Base-by-base conservation (phyloP, 2,888 invertebrate species). In the Campoplex capitator region DNA sequence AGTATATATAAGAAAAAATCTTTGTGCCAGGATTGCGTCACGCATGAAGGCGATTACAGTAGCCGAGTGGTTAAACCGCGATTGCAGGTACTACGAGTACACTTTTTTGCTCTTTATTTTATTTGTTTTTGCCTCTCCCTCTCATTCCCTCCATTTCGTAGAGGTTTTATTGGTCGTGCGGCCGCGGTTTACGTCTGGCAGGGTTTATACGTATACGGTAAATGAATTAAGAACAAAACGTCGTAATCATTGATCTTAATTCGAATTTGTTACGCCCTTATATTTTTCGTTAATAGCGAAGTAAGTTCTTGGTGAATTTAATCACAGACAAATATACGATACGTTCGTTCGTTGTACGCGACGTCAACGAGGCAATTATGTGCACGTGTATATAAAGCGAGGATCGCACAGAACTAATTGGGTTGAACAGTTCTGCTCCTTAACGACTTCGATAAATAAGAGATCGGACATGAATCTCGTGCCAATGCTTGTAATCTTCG, bases 31-130 rank as follows among this genome's bases (percentile, higher is more conserved):
- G 9, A 81, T 85, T 85, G 81, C 76, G 71, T 81, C 81, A 76
- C 71, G 71, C 28, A 42, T 71, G 45, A 71, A 85, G 76, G 75
- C 76, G 70, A 84, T 81, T 84, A 71, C 75, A 58, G 81, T 35
- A 70, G 71, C 58, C 79, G 71, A 73, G 73, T 23, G 38, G 71
- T 68, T 71, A 48, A 58, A 73, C 78, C 62, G 74, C 62, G 32
- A 76, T 76, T n/a, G 73, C 70, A 58, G 32, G 51, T 58, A 76
- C 78, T 67, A 51, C 67, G 42, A 68, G 71, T 71, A 71, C 54
- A 74, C 67, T 75, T 65, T 70, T 75, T 68, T 70, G 38, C 35
- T 35, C 75, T 62, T 11, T n/a, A 38, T 74, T 68, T 67, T 67
- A 62, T 62, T 62, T 28, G 42, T 62, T 45, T 42, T 70, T 79